Percentiles rank a stretch among this genome's conserved stretches.
Evolutionary conservation across 2,888 invertebrate genomes (phyloP).

Genomic region (Steinernema scapterisci): DNA sequence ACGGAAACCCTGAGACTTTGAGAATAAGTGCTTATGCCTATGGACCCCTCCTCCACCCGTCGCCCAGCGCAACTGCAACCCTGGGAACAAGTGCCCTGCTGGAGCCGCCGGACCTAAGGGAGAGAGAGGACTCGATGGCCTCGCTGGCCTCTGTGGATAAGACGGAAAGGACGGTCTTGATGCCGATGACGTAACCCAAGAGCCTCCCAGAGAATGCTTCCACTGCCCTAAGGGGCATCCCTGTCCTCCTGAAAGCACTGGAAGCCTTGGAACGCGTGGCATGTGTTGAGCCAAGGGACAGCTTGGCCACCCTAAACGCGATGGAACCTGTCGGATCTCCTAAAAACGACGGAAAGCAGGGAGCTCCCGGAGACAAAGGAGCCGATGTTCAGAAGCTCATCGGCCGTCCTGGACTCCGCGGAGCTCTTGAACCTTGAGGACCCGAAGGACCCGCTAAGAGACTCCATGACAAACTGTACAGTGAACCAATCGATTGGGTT

Average conservation of each 20-base stretch:
- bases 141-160: constrained; percentile 52
- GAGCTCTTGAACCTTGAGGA: constrained; percentile 37
- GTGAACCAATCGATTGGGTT: too few species aligned
- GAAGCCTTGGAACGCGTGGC: constrained; percentile 21
- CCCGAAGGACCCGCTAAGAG: constrained; percentile 39
- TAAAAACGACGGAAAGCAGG: constrained; percentile 44
- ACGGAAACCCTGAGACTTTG: too few species aligned
- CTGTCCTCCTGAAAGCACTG: constrained; percentile 44
- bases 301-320: constrained; percentile 24
- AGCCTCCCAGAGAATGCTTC: constrained; percentile 59
- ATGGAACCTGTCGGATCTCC: constrained; percentile 23
- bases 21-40: too few species aligned
- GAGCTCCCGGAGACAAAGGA: constrained; percentile 52
- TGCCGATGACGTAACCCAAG: constrained; percentile 58
- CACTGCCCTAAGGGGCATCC: constrained; percentile 41
- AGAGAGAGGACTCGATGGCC: constrained; percentile 41
- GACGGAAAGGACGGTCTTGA: constrained; percentile 54
- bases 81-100: constrained; percentile 58
- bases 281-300: constrained; percentile 8
- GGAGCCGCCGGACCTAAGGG: constrained; percentile 51
- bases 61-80: constrained; percentile 40
- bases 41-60: constrained; percentile 4
- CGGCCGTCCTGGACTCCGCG: constrained; percentile 46
- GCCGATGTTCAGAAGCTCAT: constrained; percentile 54
- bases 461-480: too few species aligned